These are phyloP conservation scores for Fulica atra DNA, from an alignment of 2,113 vertebrate species.

Conservation along the genomic window DNA sequence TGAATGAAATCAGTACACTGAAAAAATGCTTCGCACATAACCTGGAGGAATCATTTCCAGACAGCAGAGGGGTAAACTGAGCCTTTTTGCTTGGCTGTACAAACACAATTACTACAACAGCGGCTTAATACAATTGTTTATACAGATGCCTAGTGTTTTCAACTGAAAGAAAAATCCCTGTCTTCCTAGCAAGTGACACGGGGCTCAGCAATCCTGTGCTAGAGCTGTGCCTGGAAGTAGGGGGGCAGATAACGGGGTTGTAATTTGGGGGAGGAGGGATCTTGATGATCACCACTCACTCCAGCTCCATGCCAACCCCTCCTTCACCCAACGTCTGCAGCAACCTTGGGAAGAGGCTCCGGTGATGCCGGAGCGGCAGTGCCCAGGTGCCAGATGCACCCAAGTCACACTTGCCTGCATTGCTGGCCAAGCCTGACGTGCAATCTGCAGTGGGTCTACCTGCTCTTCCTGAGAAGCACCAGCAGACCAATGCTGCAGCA, in stretches of 20 bases:
- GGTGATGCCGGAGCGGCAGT: rapidly evolving
- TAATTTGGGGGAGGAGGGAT: background rate
- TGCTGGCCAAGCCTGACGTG: background rate
- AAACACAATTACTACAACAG: conserved; percentile 61
- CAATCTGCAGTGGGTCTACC: background rate
- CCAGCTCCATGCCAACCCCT: background rate
- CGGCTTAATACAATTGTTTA: conserved; percentile 39
- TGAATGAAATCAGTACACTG: conserved; percentile 33
- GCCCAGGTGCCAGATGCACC: background rate
- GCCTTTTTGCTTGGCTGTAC: conserved; percentile 55
- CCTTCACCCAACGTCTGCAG: background rate
- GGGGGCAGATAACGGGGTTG: background rate
- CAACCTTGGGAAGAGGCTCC: background rate
- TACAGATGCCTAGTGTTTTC: background rate
- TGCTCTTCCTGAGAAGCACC: background rate
- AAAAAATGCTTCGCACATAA: conserved; percentile 20
- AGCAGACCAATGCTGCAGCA: background rate
- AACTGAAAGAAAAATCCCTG: background rate
- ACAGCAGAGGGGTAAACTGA: conserved; percentile 46
- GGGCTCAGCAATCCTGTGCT: background rate
- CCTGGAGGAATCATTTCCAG: conserved; percentile 64
- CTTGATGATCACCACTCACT: background rate
- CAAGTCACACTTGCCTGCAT: background rate
- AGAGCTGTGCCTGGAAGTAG: background rate
- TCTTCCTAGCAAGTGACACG: background rate